These are phyloP conservation scores for Verasper variegatus DNA, from an alignment of 2,113 vertebrate species.

Conservation along the genomic window DNA sequence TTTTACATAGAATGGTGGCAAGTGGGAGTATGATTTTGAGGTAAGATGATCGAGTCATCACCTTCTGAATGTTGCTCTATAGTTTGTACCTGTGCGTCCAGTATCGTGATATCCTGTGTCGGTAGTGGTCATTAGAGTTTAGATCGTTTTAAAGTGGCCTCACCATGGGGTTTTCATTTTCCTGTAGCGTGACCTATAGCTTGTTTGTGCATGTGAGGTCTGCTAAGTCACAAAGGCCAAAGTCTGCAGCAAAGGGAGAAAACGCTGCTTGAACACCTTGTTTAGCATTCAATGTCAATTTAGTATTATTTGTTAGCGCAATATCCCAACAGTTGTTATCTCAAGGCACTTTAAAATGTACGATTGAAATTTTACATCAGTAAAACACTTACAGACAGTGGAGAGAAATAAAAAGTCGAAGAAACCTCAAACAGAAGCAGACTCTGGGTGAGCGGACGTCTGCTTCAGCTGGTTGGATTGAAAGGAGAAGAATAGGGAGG, in stretches of 20 bases:
- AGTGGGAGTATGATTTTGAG: constrained; percentile 97
- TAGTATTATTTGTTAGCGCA: neutral
- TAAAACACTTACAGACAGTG: neutral
- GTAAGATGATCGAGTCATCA: constrained; percentile 82
- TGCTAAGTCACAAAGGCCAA: too few species aligned
- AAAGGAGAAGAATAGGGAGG: neutral
- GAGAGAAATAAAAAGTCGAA: neutral
- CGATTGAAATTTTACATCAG: neutral
- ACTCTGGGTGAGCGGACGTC: neutral
- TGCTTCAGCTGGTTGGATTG: neutral
- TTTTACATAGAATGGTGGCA: constrained; percentile 88
- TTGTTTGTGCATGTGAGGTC: neutral
- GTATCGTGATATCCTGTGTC: constrained; percentile 23
- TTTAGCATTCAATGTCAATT: neutral
- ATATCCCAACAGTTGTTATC: neutral
- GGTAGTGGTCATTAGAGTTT: constrained; percentile 22
- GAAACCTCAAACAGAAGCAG: neutral
- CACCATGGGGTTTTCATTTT: neutral
- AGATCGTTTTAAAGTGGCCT: neutral
- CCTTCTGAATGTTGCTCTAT: constrained; percentile 11
- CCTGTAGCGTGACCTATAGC: neutral
- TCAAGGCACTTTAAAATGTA: neutral
- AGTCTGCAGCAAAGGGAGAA: neutral
- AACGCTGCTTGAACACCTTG: neutral
- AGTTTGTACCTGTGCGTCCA: constrained; percentile 22